These are phyloP conservation scores for Dendrolimus kikuchii DNA, from an alignment of 1,140 invertebrate genomes.

Conservation along the genomic window DNA sequence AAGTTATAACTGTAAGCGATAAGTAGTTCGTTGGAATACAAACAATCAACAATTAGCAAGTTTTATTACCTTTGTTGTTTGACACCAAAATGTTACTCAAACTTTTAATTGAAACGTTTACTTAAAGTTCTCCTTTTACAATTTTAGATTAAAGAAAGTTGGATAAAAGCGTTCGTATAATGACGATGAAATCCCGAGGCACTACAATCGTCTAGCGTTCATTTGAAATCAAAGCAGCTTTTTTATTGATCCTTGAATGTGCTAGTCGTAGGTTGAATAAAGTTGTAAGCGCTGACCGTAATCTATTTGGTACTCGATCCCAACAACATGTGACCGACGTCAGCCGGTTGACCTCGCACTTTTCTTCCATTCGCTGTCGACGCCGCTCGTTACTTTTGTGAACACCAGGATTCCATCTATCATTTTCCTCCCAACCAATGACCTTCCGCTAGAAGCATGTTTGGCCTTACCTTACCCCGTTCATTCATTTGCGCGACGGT, in stretches of 20 bases:
- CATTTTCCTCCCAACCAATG: constrained; percentile 34
- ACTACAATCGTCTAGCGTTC: constrained; percentile 17
- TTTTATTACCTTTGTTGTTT: constrained; percentile 13
- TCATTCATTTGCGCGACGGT: neutral
- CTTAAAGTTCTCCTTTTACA: constrained; percentile 9
- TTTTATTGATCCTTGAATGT: constrained; percentile 40
- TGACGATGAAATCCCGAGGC: constrained; percentile 2
- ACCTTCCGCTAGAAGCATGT: constrained; percentile 26
- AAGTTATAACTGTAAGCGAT: no score
- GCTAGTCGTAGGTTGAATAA: constrained; percentile 35
- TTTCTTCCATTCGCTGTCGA: constrained; percentile 30
- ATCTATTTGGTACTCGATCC: constrained; percentile 36
- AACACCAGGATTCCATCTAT: constrained; percentile 37
- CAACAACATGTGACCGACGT: constrained; percentile 35
- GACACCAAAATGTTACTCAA: constrained; percentile 23
- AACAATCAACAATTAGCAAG: no score
- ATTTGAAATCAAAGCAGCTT: constrained; percentile 36
- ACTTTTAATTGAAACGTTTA: constrained; percentile 27
- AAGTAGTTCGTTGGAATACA: no score
- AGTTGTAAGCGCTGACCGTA: constrained; percentile 41
- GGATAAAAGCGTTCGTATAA: constrained; percentile 11
- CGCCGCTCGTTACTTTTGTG: constrained; percentile 40
- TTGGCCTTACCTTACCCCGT: constrained; percentile 18
- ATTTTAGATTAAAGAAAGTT: constrained; percentile 20
- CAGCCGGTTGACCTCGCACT: constrained; percentile 39